Base-by-base conservation (phyloP, 2,113 vertebrate genomes). In the Bombycilla garrulus region DNA sequence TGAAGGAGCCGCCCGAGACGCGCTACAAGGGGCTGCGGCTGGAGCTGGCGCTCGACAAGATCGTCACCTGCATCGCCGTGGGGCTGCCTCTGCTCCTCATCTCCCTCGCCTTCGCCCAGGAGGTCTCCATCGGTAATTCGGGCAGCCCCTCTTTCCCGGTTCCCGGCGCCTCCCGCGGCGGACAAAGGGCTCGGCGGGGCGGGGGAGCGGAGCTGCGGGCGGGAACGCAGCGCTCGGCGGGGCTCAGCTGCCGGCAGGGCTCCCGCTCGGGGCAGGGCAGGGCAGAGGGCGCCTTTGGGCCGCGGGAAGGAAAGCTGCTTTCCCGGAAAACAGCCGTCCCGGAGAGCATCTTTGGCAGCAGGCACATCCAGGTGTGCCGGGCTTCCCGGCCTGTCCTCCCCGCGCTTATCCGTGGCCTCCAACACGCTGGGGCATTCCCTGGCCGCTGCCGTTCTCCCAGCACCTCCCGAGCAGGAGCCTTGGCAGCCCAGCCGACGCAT, bases 81-180 rank as follows among this genome's bases (percentile, higher is more conserved):
- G 99, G 99, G 42, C 98, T 99, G 87, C 99, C 99, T 29, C 97
- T 99, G 95, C 98, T 99, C 50, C 99, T 99, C 91, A 99, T 99
- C 97, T 99, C 99, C 5, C 98, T 99, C 44, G 99, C 99, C 61
- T 99, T 99, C 92, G 99, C 99, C 7, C 99, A 99, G 95, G 99
- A 99, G 96, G 98, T 99, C 91, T 99, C 99, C 11, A 98, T 99
- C 3, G 99, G 99, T 99, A 97, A 98, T 10, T 22, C 23, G 9
- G 42, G 24, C 57, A 11, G 21, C 5, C 5, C 10, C 16, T 21
- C 9, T 29, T 20, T 35, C 20, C 33, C 65, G n/a, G n/a, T 15
- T 54, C 58, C 64, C 45, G 66, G 65, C 36, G 48, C 47, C 24
- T 40, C 4, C 35, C 23, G 40, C 53, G 19, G 53, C 33, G 36